phyloP scores from a whole-genome alignment of 2,113 vertebrate genomes.

The Cyanoderma ruficeps region DNA sequence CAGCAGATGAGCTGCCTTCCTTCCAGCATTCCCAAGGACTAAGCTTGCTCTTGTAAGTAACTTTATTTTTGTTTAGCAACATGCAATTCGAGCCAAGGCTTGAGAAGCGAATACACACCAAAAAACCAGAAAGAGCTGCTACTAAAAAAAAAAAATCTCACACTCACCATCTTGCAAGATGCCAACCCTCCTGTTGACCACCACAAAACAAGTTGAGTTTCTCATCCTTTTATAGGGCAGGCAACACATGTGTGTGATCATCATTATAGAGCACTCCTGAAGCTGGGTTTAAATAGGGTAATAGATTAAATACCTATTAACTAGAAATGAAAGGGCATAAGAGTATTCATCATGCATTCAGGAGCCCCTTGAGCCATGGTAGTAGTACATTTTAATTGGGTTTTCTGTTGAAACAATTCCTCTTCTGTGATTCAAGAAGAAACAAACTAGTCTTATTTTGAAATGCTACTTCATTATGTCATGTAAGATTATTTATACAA shows the following conservation, averaged over 20 bases:
- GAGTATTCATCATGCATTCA: not conserved
- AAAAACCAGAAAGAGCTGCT: not conserved
- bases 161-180: not conserved
- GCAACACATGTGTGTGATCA: not conserved
- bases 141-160: not conserved
- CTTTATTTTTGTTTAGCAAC: not conserved
- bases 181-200: not conserved
- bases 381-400: slow-evolving; percentile 39
- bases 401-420: slow-evolving; percentile 43
- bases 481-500: slow-evolving; percentile 2
- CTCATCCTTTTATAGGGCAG: not conserved
- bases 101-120: not conserved
- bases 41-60: not conserved
- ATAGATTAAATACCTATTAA: slow-evolving; percentile 53
- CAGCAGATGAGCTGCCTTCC: not conserved
- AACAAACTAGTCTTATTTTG: slow-evolving; percentile 50
- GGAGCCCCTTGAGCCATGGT: not conserved
- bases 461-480: slow-evolving; percentile 62
- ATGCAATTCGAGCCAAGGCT: not conserved
- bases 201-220: not conserved
- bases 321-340: slow-evolving; percentile 29
- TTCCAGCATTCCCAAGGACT: not conserved
- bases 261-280: not conserved
- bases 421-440: slow-evolving; percentile 48
- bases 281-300: not conserved